Base-by-base conservation (phyloP, 2,113 vertebrate species). In the Himantopus leucocephalus region DNA sequence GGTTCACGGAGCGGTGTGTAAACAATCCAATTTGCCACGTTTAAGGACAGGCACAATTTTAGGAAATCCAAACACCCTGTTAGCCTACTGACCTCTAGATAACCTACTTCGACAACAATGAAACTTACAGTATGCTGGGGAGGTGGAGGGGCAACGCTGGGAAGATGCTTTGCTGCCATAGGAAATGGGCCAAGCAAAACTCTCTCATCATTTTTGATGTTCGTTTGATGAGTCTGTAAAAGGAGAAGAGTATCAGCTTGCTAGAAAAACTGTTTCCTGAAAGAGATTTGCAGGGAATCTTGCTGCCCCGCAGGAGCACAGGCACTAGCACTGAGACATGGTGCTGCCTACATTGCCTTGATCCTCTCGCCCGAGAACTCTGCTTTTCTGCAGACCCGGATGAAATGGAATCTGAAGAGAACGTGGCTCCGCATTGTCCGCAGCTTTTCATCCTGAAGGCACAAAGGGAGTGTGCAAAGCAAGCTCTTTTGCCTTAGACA, bases 1-100 rank as follows among this genome's bases (percentile, higher is more conserved):
- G 85, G 64, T 93, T 85, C 97, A 90, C 5, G 0, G 66, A 85
- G 87, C n/a, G 29, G 66, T 88, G 75, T 50, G n/a, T 93, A 90
- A 96, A 97, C 96, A 98, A 98, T 97, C 92, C 30, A n/a, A 53
- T 76, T 87, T 45, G 74, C 91, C 92, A 94, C 75, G 5, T 96
- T 96, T 92, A 80, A 95, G 85, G 94, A 96, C 95, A 97, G 96
- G 98, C 97, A 99, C 98, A 98, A 98, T 98, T 98, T 99, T 99
- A 98, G 98, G 98, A 99, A 99, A 98, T 98, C 97, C 97, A 98
- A 98, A 98, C 98, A 98, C 97, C 95, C 97, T 95, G 96, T 96
- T 98, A 97, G 97, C 96, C 97, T 96, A 97, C 97, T 98, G 97
- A 98, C 98, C 98, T 97, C 71, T 74, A 96, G 97, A 97, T 98